Evolutionary conservation across 2,888 invertebrate genomes (phyloP), one percentile per base, ranked within the genome.

Genomic region (Polydrusus tereticollis): DNA sequence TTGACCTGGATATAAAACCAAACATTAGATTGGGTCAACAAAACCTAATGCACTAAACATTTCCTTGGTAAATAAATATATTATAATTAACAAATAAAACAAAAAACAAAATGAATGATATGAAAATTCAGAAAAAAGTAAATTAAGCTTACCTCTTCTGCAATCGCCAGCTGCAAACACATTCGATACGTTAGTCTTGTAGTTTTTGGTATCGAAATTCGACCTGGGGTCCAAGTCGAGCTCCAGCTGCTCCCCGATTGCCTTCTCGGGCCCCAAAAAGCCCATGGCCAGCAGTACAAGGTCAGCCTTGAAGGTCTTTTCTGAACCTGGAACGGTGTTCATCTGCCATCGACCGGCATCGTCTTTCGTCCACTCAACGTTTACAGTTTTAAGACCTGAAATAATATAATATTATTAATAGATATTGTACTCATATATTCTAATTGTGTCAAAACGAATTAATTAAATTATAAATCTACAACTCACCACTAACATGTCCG

Each of bases 81-180:
- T n/a, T n/a, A n/a, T n/a, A n/a, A n/a, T n/a, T n/a, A n/a, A n/a
- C n/a, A n/a, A n/a, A n/a, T n/a, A n/a, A n/a, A n/a, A n/a, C n/a
- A n/a, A 36, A 36, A 36, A 36, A 2, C 33, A 33, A 33, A 41
- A n/a, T n/a, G n/a, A n/a, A n/a, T n/a, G n/a, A n/a, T n/a, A n/a
- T n/a, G n/a, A n/a, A n/a, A n/a, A n/a, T n/a, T n/a, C n/a, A n/a
- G n/a, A n/a, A n/a, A n/a, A n/a, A n/a, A n/a, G 7, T 33, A 10
- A 33, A 33, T 33, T 33, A 5, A 18, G 3, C 38, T 41, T 64
- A 71, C 71, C 99, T 79, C 99, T 92, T 36, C 98, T 93, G 85
- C 99, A 99, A 89, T 99, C 99, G 88, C 98, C 98, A 73, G 98
- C 98, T 52, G 98, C 97, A 84, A 95, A 99, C 1, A 99, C 93